Evolutionary conservation across 2,888 invertebrate genomes (phyloP), one percentile per base, ranked within the genome.

Genomic region (Tenthredo distinguenda): DNA sequence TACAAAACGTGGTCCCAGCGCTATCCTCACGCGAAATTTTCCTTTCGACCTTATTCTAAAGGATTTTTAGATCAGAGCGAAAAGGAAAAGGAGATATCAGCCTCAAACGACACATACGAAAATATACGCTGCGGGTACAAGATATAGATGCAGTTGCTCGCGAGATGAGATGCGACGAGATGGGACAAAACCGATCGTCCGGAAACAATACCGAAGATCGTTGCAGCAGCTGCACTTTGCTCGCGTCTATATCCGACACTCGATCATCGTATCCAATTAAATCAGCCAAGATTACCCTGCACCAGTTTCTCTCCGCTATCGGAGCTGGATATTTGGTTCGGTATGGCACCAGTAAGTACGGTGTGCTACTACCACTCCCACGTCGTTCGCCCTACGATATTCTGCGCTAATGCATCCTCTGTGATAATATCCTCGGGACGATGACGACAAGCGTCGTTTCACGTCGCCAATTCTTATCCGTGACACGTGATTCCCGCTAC

Each of bases 221-320:
- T 47, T 18, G 74, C 62, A 81, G 34, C 85, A 82, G 85, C 85
- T 85, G 87, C 87, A 87, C 87, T 87, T 87, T 87, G 72, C 87
- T 82, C 43, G 55, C 50, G 86, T 84, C 85, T 65, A 86, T 86
- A 81, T 86, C 85, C 85, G 84, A 84, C 84, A 86, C 87, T 87
- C 84, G 86, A 87, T 87, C 87, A 87, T 84, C 87, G 87, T 55
- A 55, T 87, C 87, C 87, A 87, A 87, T 87, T 87, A 87, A 87
- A 87, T 87, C 87, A 86, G 87, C 86, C 84, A 83, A 87, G 87
- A 87, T 87, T 87, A 87, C 68, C 76, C 26, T 18, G 76, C 81
- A 55, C 31, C 31, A 77, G 31, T 50, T 37, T 74, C 71, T 62
- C 71, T 26, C 68, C 26, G 21, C 43, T 74, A 40, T 74, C 76